These are phyloP conservation scores for Xestia ashworthii DNA, from an alignment of 2,888 invertebrate genomes.

Conservation along the genomic window DNA sequence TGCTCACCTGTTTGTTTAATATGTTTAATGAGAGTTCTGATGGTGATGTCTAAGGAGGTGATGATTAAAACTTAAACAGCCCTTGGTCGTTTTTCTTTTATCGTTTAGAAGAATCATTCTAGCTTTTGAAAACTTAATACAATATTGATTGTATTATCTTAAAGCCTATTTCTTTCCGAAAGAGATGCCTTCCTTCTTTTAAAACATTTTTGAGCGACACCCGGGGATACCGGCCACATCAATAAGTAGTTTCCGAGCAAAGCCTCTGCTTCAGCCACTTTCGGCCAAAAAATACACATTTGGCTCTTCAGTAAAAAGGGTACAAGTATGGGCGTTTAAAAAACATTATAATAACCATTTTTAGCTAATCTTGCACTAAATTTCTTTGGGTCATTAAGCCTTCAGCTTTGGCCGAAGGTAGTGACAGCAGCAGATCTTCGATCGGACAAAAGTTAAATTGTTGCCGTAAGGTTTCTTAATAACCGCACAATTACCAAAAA, in stretches of 20 bases:
- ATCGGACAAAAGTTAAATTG: not conserved
- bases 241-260: not conserved
- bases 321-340: not conserved
- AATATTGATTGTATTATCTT: not conserved
- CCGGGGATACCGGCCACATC: not conserved
- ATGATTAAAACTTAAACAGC: not conserved
- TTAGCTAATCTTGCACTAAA: no score
- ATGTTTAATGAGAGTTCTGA: slow-evolving; percentile 28
- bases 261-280: not conserved
- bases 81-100: not conserved
- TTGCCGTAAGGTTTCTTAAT: not conserved
- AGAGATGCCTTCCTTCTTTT: not conserved
- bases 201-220: not conserved
- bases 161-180: not conserved
- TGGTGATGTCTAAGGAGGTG: slow-evolving; percentile 9
- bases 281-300: not conserved
- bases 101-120: not conserved
- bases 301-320: not conserved
- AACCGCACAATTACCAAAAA: not conserved
- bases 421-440: not conserved
- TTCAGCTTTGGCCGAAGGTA: no score
- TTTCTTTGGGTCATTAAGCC: no score
- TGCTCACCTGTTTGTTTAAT: slow-evolving; percentile 44
- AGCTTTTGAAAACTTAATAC: not conserved
- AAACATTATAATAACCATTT: no score